Base-by-base conservation (phyloP, 35 echinoderm and acorn worm species). In the Ptychodera flava region DNA sequence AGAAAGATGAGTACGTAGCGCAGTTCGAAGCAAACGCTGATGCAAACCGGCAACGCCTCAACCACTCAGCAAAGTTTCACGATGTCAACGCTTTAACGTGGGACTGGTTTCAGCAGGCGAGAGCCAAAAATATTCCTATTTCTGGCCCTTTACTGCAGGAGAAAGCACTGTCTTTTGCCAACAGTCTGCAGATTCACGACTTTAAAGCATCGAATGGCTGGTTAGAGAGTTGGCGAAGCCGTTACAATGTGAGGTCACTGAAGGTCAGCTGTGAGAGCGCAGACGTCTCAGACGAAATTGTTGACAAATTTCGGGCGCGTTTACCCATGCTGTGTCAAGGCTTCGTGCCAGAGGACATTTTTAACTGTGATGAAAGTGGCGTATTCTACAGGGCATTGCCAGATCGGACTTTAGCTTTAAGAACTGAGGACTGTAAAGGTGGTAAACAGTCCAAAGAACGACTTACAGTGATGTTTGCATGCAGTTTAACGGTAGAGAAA, bases 301-400 rank as follows among this genome's bases (percentile, higher is more conserved):
- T 81, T 30, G 32, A 28, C 6, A 28, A 79, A 1, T 79, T 28
- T 28, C 29, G 32, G 28, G 78, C 29, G 32, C 78, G 32, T 10
- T 30, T 79, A 30, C 1, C 78, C 1, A 28, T 30, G 32, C 78
- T 79, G 29, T 79, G 78, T 28, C 6, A 6, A 30, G 78, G 78
- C 32, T 79, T 30, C n/a, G n/a, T n/a, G n/a, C n/a, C n/a, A n/a
- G n/a, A n/a, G n/a, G 80, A 81, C 80, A 81, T 81, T 31, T 81
- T 81, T 32, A 81, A 81, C 1, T 81, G 80, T 32, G 80, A 81
- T 33, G 80, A 81, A 81, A 81, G 31, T 1, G 80, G 80, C 1
- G 31, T 81, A 2, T 81, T 31, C 31, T 81, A 34, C 28, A 1
- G 30, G 12, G 80, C 80, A 31, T 32, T 81, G 28, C 80, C 80